Evolutionary conservation across 2,888 invertebrate species (phyloP).

Genomic region (Agrochola lychnidis): DNA sequence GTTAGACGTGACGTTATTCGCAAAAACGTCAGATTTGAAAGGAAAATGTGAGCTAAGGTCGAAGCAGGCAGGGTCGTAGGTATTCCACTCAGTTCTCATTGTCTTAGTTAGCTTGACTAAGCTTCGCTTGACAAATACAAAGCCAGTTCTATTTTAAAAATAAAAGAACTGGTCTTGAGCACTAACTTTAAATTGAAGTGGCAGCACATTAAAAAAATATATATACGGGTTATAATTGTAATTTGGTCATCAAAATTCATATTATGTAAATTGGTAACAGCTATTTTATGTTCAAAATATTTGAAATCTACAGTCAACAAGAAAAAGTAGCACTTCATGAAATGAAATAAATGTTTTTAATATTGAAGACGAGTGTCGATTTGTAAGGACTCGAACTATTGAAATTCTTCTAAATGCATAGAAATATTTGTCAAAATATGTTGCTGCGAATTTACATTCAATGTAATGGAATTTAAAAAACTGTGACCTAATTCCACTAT

Average conservation of each 20-base stretch:
- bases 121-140: not conserved
- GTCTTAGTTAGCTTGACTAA: not conserved
- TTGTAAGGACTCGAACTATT: not conserved
- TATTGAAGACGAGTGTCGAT: not conserved
- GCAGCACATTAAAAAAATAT: not conserved
- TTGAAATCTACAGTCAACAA: not conserved
- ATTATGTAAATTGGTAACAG: not conserved
- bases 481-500: not conserved
- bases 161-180: not conserved
- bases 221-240: not conserved
- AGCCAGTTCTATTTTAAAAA: not conserved
- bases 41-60: not conserved
- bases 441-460: no score
- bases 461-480: not conserved
- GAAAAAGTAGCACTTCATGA: not conserved
- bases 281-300: not conserved
- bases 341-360: not conserved
- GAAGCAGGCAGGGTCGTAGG: not conserved
- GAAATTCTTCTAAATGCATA: not conserved
- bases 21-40: not conserved
- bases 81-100: not conserved
- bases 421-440: not conserved
- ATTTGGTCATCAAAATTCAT: not conserved
- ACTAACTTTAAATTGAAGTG: not conserved
- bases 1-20: slow-evolving; percentile 9